phyloP scores from a whole-genome alignment of 2,797 vertebrate species.

The Gobionotothen gibberifrons region DNA sequence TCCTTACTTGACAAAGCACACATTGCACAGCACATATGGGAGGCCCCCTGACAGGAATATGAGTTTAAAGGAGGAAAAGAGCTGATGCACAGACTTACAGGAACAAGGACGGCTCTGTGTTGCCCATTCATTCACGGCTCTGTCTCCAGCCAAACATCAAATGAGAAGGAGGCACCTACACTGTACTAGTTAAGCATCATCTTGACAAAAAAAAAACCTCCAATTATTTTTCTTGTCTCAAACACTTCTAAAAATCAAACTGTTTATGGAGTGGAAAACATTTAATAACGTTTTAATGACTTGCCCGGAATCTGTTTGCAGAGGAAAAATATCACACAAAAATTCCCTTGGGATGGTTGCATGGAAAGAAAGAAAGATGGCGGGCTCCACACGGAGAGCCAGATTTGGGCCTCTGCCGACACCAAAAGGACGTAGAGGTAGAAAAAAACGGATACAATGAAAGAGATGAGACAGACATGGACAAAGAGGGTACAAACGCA shows the following conservation, averaged over 20 bases:
- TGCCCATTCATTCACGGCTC: conserved; percentile 56
- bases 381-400: conserved; percentile 17
- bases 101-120: conserved; percentile 80
- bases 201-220: background rate
- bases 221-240: conserved; percentile 22
- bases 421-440: conserved; percentile 7
- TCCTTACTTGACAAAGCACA: conserved; percentile 67
- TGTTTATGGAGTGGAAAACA: conserved; percentile 64
- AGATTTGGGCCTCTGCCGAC: conserved; percentile 17
- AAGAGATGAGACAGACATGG: conserved; percentile 45
- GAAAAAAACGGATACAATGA: conserved; percentile 37
- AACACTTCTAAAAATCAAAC: conserved; percentile 27
- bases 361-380: conserved; percentile 40
- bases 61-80: conserved; percentile 60
- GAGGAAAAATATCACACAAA: conserved; percentile 49
- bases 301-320: conserved; percentile 43
- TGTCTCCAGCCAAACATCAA: conserved; percentile 63
- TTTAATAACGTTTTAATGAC: conserved; percentile 51
- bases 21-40: conserved; percentile 70
- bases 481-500: conserved; percentile 49
- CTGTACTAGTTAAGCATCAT: conserved; percentile 44
- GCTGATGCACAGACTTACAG: conserved; percentile 72
- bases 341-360: conserved; percentile 22
- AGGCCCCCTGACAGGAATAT: conserved; percentile 80
- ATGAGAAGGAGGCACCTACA: conserved; percentile 40